phyloP scores from a whole-genome alignment of 2,113 vertebrate genomes.

The Chamaetylas fuelleborni region DNA sequence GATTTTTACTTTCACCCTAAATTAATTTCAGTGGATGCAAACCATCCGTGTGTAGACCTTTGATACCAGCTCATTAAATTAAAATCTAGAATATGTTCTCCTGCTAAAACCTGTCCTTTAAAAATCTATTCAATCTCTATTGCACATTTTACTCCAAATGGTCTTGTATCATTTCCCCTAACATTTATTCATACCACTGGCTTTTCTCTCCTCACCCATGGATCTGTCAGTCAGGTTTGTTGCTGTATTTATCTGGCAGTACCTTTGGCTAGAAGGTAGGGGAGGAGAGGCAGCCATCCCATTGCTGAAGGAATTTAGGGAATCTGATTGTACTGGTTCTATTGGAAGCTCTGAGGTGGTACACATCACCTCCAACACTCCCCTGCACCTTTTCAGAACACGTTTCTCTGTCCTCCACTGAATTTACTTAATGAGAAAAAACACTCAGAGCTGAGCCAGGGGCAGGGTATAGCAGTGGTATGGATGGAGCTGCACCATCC shows the following conservation, averaged over 20 bases:
- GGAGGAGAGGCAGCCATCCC: not conserved
- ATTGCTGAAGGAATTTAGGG: not conserved
- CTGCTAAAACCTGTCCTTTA: not conserved
- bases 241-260: not conserved
- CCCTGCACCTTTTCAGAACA: not conserved
- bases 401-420: not conserved
- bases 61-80: not conserved
- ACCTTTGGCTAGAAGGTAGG: not conserved
- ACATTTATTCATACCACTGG: not conserved
- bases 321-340: not conserved
- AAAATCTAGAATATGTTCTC: not conserved
- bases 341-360: not conserved
- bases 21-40: not conserved
- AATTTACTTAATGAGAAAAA: not conserved
- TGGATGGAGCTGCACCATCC: not conserved
- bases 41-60: rapidly evolving
- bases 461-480: not conserved
- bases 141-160: not conserved
- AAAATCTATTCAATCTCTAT: not conserved
- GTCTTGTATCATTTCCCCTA: not conserved
- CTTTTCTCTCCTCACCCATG: not conserved
- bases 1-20: not conserved
- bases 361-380: not conserved
- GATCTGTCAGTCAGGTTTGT: not conserved
- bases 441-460: not conserved